Evolutionary conservation across 2,888 invertebrate genomes (phyloP).

Genomic region (Drosophila falleni): DNA sequence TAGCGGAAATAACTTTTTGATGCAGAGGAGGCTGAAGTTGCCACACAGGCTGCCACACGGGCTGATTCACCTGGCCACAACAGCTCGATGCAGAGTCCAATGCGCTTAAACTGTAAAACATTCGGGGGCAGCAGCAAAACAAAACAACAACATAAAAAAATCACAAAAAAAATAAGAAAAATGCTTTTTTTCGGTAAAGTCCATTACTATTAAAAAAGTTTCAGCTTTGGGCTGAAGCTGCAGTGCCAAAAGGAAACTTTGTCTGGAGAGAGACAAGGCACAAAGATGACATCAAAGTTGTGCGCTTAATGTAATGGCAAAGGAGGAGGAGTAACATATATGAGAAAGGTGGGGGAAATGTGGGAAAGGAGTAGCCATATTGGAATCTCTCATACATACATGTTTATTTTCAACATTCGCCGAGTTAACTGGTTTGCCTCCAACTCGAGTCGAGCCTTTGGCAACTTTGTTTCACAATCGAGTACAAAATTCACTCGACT

Average conservation of each 20-base stretch:
- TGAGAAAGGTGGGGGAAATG: not conserved
- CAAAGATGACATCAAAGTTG: conserved; percentile 82
- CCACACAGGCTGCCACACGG: conserved; percentile 46
- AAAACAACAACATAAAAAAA: conserved; percentile 14
- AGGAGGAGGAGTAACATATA: not conserved
- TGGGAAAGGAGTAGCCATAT: conserved; percentile 21
- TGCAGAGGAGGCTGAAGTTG: conserved; percentile 50
- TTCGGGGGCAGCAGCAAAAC: conserved; percentile 23
- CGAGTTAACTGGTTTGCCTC: conserved; percentile 56
- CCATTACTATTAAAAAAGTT: conserved; percentile 82
- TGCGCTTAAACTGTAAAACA: conserved; percentile 77
- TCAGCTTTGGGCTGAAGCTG: conserved; percentile 30
- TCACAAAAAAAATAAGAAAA: not conserved
- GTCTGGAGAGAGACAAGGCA: conserved; percentile 63
- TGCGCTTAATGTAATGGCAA: conserved; percentile 70
- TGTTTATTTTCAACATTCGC: conserved; percentile 46
- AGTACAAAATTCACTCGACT: conserved; percentile 84
- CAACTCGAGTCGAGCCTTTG: conserved; percentile 37
- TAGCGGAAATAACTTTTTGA: conserved; percentile 79
- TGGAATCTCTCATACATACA: conserved; percentile 36
- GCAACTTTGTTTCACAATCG: conserved; percentile 83
- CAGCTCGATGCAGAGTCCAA: conserved; percentile 53
- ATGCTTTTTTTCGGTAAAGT: conserved; percentile 55
- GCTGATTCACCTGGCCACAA: conserved; percentile 74
- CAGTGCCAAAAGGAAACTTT: conserved; percentile 56